Evolutionary conservation across 2,113 vertebrate genomes (phyloP), one percentile per base, ranked within the genome.

Genomic region (Rattus norvegicus): DNA sequence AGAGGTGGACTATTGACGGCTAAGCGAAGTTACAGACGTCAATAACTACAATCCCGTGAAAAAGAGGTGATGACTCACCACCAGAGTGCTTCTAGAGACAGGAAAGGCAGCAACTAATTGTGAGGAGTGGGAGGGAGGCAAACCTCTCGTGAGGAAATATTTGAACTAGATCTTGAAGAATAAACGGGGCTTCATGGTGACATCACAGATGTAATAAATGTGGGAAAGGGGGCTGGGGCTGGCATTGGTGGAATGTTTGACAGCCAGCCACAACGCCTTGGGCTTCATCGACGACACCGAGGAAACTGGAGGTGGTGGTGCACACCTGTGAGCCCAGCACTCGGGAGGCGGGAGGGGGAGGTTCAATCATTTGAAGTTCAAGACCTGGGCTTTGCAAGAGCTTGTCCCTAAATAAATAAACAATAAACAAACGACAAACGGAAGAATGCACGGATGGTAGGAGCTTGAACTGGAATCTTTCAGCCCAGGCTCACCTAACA

Each of bases 161-260:
- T 70, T 81, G 67, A 83, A 84, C 47, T 47, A 88, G 39, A n/a
- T 92, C 80, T 88, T 88, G 80, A 96, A 84, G 92, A 30, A 39
- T 85, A 75, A 63, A 52, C 56, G 92, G 67, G 83, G 95, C 36
- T 84, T 90, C 26, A 1, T 20, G 24, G 28, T 43, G 39, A 88
- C 43, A 84, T 26, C 14, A 5, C 81, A 63, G 81, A 63, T 63
- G 28, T 13, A 26, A 30, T 5, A 26, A 28, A 75, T n/a, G 54
- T n/a, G 65, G 52, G 65, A 54, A 70, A 24, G 11, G 7, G 30
- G 30, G 17, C 83, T 10, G 14, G 84, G 63, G 28, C 26, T 24
- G 43, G 47, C 70, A 43, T 69, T 49, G 47, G 33, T 86, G 28
- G 43, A 47, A 7, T 33, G 61, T 67, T 49, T 67, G 39, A 19